These are phyloP conservation scores for Chamaetylas fuelleborni DNA, from an alignment of 2,113 vertebrate species.

Conservation along the genomic window DNA sequence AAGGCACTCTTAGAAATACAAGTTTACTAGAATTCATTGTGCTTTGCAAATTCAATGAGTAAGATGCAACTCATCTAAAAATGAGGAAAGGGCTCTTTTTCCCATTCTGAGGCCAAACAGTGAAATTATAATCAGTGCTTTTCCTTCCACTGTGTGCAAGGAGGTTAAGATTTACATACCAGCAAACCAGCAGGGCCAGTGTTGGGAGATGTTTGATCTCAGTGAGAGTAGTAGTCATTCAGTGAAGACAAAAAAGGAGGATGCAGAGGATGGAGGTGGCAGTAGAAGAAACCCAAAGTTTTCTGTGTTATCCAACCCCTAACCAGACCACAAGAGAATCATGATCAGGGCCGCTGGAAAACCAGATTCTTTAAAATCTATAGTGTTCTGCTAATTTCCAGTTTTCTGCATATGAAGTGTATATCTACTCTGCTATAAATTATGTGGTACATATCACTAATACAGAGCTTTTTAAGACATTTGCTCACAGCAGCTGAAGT, in stretches of 20 bases:
- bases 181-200: slow-evolving; percentile 75
- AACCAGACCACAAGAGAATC: slow-evolving; percentile 80
- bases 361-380: slow-evolving; percentile 67
- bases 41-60: slow-evolving; percentile 18
- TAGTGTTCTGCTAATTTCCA: slow-evolving; percentile 61
- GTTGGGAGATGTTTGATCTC: slow-evolving; percentile 78
- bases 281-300: slow-evolving; percentile 77
- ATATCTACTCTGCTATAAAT: slow-evolving; percentile 56
- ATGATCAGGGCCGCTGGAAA: slow-evolving; percentile 77
- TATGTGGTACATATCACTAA: background rate
- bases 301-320: slow-evolving; percentile 80
- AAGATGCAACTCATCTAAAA: slow-evolving; percentile 7
- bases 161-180: slow-evolving; percentile 76
- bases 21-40: slow-evolving; percentile 32
- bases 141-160: slow-evolving; percentile 74
- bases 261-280: slow-evolving; percentile 79
- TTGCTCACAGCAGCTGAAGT: slow-evolving; percentile 45
- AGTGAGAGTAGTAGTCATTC: slow-evolving; percentile 75
- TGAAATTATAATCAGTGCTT: slow-evolving; percentile 46
- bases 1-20: slow-evolving; percentile 30
- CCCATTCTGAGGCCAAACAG: slow-evolving; percentile 32
- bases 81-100: background rate
- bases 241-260: slow-evolving; percentile 81
- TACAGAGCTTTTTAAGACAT: slow-evolving; percentile 43
- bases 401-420: slow-evolving; percentile 55